Evolutionary conservation across 2,888 invertebrate genomes (phyloP), one percentile per base, ranked within the genome.

Genomic region (Ophion obscuratus): DNA sequence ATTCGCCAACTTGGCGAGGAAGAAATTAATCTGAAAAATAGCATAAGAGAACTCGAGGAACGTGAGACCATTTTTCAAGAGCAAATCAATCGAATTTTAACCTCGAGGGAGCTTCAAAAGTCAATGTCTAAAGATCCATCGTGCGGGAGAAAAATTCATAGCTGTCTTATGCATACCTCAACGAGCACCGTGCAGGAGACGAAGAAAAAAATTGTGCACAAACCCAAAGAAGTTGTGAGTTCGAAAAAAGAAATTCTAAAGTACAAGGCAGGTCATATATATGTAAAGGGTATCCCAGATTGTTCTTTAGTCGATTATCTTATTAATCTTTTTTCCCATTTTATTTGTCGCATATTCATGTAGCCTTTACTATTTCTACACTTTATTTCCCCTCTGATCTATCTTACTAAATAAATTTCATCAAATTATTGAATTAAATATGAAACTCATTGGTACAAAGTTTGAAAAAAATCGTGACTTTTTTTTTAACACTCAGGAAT

Each of bases 1-100:
- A 91, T 94, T 31, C 90, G 90, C 27, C 87, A 91, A 59, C 81
- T 94, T 2, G 92, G 90, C 0, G 90, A 92, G 66, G 90, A 91
- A 66, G 92, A 93, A 57, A 77, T 91, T 11, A 83, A 87, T 17
- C 59, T 92, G 24, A 93, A 93, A 82, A 89, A 88, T n/a, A 89
- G 88, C 47, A 92, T 93, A 68, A 88, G 84, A 68, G 90, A 92
- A 11, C 87, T 94, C 53, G 93, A 93, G 68, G 89, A 88, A 36
- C 91, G 89, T 5, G 93, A 93, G 73, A 47, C 77, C 2, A 64
- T 88, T 40, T 90, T 93, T 53, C 88, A 87, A 27, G 88, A 90
- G 2, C 92, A 93, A 68, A 90, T 94, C 74, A 87, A 90, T 67
- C 87, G 87, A 17, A 80, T 93, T 20, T 57, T 93, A 0, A 83